A percentile compares a stretch with the other conserved stretches of the same genome.
Conservation (phyloP, 2,113 vertebrate species). For the Dissostichus mawsoni region DNA sequence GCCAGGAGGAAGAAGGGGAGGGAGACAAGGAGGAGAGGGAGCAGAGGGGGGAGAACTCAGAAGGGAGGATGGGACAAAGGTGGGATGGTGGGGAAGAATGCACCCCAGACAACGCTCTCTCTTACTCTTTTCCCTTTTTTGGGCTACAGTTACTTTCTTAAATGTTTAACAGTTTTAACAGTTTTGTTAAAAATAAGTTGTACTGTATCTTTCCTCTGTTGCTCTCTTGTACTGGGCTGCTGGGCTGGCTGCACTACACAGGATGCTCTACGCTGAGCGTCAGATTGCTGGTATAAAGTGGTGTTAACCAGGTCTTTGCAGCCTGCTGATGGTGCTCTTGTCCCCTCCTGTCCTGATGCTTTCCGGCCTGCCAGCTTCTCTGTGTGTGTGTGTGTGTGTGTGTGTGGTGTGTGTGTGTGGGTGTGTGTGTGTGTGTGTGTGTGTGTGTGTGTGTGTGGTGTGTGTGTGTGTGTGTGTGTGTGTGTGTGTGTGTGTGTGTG, state of each 20-base stretch:
- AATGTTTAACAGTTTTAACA: neutral
- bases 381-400: neutral
- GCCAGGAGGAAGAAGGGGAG: slow-evolving; percentile 52
- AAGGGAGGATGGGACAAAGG: slow-evolving; percentile 79
- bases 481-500: slow-evolving; percentile 21
- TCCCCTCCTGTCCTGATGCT: slow-evolving; percentile 37
- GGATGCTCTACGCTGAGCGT: slow-evolving; percentile 32
- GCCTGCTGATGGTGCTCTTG: slow-evolving; percentile 62
- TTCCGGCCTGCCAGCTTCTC: slow-evolving; percentile 7
- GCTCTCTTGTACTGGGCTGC: neutral
- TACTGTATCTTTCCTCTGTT: neutral
- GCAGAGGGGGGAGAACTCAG: slow-evolving; percentile 38
- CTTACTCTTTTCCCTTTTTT: slow-evolving; percentile 65
- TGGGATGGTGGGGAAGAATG: slow-evolving; percentile 81
- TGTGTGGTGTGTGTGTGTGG: slow-evolving; percentile 25
- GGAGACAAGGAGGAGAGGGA: slow-evolving; percentile 6
- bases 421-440: slow-evolving; percentile 16
- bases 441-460: slow-evolving; percentile 7
- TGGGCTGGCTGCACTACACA: neutral
- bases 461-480: slow-evolving; percentile 19
- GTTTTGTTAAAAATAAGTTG: neutral
- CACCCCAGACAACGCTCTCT: slow-evolving; percentile 92
- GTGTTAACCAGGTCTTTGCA: slow-evolving; percentile 57
- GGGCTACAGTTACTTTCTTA: neutral
- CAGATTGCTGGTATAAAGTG: slow-evolving; percentile 44